Conservation (phyloP, 2,113 vertebrate species). For the Orthonyx spaldingii region DNA sequence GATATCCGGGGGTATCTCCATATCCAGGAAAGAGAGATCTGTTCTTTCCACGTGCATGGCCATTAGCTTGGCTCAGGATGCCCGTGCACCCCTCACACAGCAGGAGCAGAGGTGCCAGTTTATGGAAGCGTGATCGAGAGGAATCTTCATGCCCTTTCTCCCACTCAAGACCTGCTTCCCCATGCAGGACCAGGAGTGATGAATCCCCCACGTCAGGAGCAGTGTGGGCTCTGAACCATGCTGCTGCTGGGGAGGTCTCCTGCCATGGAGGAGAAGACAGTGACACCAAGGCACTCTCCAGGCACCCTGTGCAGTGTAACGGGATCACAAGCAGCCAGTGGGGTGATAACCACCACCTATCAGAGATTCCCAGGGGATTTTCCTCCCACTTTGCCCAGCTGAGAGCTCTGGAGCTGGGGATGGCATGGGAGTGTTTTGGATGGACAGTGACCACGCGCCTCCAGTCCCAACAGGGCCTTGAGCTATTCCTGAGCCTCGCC, state of each 20-base stretch:
- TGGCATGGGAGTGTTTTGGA: not conserved
- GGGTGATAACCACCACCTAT: not conserved
- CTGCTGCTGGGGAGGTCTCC: not conserved
- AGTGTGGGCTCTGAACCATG: fast-evolving
- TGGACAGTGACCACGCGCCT: not conserved
- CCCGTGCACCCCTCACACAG: not conserved
- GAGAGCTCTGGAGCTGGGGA: not conserved
- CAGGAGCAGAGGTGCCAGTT: not conserved
- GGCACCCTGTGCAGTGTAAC: fast-evolving
- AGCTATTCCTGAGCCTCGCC: not conserved
- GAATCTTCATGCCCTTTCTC: fast-evolving
- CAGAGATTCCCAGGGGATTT: not conserved
- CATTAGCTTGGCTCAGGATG: not conserved
- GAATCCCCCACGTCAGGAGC: not conserved
- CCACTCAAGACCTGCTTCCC: not conserved
- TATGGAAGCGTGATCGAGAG: fast-evolving
- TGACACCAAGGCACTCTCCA: not conserved
- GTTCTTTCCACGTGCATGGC: not conserved
- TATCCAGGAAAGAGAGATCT: not conserved
- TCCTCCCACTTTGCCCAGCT: not conserved
- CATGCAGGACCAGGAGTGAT: not conserved
- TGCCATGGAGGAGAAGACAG: not conserved
- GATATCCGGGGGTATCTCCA: fast-evolving
- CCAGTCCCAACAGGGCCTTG: not conserved
- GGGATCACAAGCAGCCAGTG: not conserved